A percentile compares a stretch with the other conserved stretches of the same genome.
Evolutionary conservation across 2,113 vertebrate genomes (phyloP).

Genomic region (Protobothrops flavoviridis): DNA sequence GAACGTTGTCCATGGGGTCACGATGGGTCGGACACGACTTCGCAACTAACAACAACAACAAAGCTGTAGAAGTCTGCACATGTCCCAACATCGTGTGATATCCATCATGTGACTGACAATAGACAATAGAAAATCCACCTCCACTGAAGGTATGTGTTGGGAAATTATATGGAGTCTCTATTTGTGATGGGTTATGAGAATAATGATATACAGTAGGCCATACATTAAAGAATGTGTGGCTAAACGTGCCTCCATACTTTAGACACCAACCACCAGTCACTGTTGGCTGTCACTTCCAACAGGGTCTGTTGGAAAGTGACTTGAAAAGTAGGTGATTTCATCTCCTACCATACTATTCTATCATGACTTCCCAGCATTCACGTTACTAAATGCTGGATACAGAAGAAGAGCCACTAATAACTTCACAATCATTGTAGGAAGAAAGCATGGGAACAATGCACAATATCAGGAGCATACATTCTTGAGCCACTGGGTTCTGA

Average conservation of each 20-base stretch:
- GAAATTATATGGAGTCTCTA: neutral
- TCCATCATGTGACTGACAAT: neutral
- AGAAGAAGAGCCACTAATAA: neutral
- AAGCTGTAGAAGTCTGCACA: neutral
- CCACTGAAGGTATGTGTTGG: neutral
- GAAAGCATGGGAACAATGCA: neutral
- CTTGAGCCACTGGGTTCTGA: neutral
- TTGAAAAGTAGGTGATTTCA: neutral
- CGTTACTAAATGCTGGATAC: neutral
- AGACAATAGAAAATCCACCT: neutral
- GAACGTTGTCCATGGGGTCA: too few relatives aligned
- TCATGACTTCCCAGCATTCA: neutral
- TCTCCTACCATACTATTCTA: neutral
- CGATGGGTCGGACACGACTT: too few relatives aligned
- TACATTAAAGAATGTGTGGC: neutral
- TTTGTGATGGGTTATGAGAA: neutral
- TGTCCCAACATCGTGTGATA: neutral
- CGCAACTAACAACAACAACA: too few relatives aligned
- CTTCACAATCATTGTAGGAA: too few relatives aligned
- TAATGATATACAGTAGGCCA: neutral
- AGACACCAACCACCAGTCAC: neutral
- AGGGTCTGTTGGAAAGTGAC: neutral
- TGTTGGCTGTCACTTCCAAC: neutral
- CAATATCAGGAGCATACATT: neutral
- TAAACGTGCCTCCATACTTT: neutral